Evolutionary conservation across 1,140 invertebrate species (phyloP), one percentile per base, ranked within the genome.

Genomic region (Sarcophaga peregrina): DNA sequence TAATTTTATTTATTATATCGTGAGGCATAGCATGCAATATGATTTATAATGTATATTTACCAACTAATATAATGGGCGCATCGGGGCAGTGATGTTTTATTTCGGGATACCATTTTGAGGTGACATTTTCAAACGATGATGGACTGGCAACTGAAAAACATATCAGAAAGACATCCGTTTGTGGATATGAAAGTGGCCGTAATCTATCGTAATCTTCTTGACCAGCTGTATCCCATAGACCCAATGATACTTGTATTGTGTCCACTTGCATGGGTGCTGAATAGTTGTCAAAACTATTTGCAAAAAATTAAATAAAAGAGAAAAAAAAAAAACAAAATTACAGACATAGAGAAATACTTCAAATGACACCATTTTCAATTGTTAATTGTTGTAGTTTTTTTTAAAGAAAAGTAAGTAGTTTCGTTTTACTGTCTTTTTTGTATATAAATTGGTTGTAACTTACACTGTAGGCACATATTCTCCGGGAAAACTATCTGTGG

Each of bases 31-130:
- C 6, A 80, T 50, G 11, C 17, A 74, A 52, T 80, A n/a, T n/a
- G 52, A 52, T 10, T 80, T 54, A 50, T 46, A 46, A 37, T 72
- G 6, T 15, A 72, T 54, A 90, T 93, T 91, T 91, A 96, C 97
- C 97, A 89, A 99, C 98, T 90, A 99, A 94, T 89, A 99, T 97
- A 91, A 99, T 98, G 82, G 98, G 98, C 82, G 97, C 97, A 93
- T 98, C 97, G 82, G 98, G 98, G 92, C 97, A 99, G 91, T 99
- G 98, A 92, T 98, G 97, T 92, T 98, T 98, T 86, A 99, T 98
- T 94, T 99, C 98, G 82, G 98, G 98, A 92, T 99, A 97, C 98
- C 98, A 99, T 93, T 99, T 99, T 84, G 96, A 98, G 85, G 96
- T 97, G 75, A 99, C 97, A 93, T 99, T 99, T 93, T 99, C 98